Percentiles rank a stretch among this genome's conserved stretches.
Evolutionary conservation across 2,888 invertebrate species (phyloP).

Genomic region (Nomada ruficornis): DNA sequence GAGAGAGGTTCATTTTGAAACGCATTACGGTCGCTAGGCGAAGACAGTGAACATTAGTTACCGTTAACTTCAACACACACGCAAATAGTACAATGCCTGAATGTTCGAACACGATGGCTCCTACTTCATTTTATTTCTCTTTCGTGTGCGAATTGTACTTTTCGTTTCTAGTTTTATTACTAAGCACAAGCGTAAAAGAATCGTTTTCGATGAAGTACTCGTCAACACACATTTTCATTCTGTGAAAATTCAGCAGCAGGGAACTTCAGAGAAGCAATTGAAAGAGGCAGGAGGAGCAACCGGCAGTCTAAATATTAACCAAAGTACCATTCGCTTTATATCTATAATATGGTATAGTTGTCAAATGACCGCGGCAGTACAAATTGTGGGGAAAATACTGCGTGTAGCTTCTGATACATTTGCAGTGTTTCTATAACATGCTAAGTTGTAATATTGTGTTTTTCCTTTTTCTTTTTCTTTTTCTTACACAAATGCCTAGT

Average conservation of each 20-base stretch:
- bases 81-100: conserved; percentile 19
- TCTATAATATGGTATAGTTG: conserved; percentile 61
- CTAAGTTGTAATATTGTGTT: conserved; percentile 35
- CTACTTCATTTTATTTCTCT: conserved; percentile 30
- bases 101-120: background rate
- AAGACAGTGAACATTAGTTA: conserved; percentile 31
- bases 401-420: conserved; percentile 50
- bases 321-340: conserved; percentile 57
- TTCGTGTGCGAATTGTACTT: background rate
- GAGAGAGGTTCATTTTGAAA: conserved; percentile 6
- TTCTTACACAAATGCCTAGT: conserved; percentile 22
- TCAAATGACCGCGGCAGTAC: conserved; percentile 74
- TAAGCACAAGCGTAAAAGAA: conserved; percentile 27
- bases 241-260: too few relatives aligned
- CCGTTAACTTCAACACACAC: conserved; percentile 24
- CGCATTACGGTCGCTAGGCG: background rate
- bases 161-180: conserved; percentile 5
- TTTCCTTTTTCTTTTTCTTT: background rate
- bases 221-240: background rate
- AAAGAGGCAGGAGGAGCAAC: conserved; percentile 33
- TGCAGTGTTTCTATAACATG: conserved; percentile 39
- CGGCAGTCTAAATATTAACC: conserved; percentile 71
- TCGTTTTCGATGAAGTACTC: background rate
- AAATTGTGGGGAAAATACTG: conserved; percentile 66
- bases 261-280: background rate